These are phyloP conservation scores for Sinocyclocheilus anophthalmus DNA, from an alignment of 2,113 vertebrate species.

Conservation along the genomic window DNA sequence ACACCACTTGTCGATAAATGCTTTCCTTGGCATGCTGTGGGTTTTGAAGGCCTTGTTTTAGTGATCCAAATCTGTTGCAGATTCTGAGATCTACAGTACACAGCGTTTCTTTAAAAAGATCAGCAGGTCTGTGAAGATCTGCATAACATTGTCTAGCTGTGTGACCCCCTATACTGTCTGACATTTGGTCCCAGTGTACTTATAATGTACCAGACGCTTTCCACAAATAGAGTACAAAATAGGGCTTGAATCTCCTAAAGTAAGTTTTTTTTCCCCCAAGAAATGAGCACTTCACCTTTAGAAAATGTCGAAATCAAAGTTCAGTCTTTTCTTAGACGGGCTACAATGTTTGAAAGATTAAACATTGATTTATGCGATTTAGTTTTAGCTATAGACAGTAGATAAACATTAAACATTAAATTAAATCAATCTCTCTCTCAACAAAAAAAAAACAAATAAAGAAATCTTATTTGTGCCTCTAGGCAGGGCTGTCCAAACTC, in stretches of 20 bases:
- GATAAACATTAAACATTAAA: too few species aligned
- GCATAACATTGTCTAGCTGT: conserved; percentile 10
- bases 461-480: too few species aligned
- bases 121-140: conserved; percentile 1
- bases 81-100: background rate
- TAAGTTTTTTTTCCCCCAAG: background rate
- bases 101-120: background rate
- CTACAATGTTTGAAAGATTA: background rate
- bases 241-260: background rate
- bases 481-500: too few species aligned
- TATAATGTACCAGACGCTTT: background rate
- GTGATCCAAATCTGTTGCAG: background rate
- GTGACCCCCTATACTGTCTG: background rate
- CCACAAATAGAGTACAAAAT: background rate
- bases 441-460: too few species aligned
- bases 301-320: background rate
- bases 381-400: too few species aligned
- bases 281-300: background rate
- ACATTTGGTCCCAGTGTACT: conserved; percentile 17
- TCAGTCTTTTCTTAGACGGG: background rate
- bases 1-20: conserved; percentile 15
- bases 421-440: too few species aligned
- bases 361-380: background rate
- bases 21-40: background rate
- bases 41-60: conserved; percentile 23